Conservation (phyloP, 2,888 invertebrate species). For the Balanococcus diminutus region DNA sequence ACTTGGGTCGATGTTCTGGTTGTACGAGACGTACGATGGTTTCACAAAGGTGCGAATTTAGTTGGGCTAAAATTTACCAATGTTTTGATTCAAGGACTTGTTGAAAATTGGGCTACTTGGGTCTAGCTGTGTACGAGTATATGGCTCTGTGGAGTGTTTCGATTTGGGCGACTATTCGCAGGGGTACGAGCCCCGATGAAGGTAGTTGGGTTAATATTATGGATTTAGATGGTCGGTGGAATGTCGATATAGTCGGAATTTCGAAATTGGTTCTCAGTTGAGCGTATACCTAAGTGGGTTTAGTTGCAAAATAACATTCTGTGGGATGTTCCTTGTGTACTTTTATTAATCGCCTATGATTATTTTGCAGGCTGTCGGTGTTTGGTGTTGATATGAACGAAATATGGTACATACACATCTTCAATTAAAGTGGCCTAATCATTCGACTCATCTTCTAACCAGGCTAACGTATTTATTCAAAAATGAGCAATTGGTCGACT, state of each 20-base stretch:
- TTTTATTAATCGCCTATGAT: background rate
- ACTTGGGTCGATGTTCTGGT: background rate
- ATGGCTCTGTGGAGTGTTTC: background rate
- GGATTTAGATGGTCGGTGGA: background rate
- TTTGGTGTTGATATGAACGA: slow-evolving; percentile 19
- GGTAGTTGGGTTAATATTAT: background rate
- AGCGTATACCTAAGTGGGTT: background rate
- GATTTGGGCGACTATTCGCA: too few relatives aligned
- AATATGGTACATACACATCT: slow-evolving; percentile 67
- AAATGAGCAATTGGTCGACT: slow-evolving; percentile 75
- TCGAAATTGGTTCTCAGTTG: background rate
- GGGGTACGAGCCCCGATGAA: background rate
- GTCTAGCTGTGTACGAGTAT: background rate
- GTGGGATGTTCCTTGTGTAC: background rate
- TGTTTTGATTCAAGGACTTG: slow-evolving; percentile 7
- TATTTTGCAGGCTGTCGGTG: background rate
- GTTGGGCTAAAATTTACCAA: background rate
- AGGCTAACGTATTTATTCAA: slow-evolving; percentile 74
- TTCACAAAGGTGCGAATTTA: background rate
- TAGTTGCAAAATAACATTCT: background rate
- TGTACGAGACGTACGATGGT: background rate
- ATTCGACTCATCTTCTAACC: slow-evolving; percentile 72
- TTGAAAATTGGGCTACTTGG: background rate
- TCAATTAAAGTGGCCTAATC: slow-evolving; percentile 73
- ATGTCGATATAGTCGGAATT: background rate